Base-by-base conservation (phyloP, 2,113 vertebrate genomes). In the Parotia lawesii region DNA sequence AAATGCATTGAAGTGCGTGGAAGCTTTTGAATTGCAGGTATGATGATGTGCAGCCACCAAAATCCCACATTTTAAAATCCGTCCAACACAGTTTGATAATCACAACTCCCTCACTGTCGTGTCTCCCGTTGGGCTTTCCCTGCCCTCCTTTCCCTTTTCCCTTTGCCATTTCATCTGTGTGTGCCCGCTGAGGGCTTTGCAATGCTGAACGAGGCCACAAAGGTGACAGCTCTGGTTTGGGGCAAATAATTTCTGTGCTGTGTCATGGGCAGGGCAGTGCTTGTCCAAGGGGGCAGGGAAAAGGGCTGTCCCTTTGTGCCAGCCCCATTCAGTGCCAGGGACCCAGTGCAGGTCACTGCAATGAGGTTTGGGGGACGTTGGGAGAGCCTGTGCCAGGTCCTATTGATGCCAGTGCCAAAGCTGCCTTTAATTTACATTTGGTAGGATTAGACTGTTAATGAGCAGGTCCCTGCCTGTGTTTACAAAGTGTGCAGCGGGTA, bases 11-110 rank as follows among this genome's bases (percentile, higher is more conserved):
- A 85, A 95, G 92, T 87, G 80, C 20, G 23, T 53, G 67, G 91
- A 95, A 96, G 81, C 85, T 92, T 95, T 96, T 92, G 90, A 95
- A 90, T 92, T 91, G 94, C 96, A 87, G 95, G 93, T 94, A 85
- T 90, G 95, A 91, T 95, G 94, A 73, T 87, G 60, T 86, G 66
- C n/a, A 90, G 91, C 66, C 91, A 86, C 93, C 93, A 89, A 97
- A 96, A 71, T 77, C 17, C 80, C 77, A 74, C 76, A 6, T 87
- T 89, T 95, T 35, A n/a, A 57, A 61, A 45, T 15, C 19, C 3
- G 5, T 61, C 42, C 60, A 29, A 6, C 17, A 13, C 11, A 35
- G 11, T 42, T 78, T 44, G 13, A 40, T 75, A 60, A 17, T 33
- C 37, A 31, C 56, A 48, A 6, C 47, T 66, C 14, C 37, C 35